phyloP scores from a whole-genome alignment of 1,140 invertebrate species.

The Drosophila arizonae region DNA sequence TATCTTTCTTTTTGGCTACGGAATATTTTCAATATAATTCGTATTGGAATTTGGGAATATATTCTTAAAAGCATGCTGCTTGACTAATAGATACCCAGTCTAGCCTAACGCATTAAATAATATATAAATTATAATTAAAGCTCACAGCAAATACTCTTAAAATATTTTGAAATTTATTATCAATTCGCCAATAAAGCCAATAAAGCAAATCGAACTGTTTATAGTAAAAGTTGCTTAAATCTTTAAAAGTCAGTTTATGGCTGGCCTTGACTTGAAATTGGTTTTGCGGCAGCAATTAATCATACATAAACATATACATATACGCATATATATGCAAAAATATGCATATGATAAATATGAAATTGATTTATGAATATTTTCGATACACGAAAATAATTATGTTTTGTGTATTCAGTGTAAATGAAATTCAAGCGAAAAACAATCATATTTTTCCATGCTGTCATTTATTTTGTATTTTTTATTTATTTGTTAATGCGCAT shows the following conservation, averaged over 20 bases:
- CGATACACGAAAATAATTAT: background rate
- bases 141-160: too few relatives aligned
- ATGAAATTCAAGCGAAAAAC: slow-evolving; percentile 2
- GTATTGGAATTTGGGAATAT: background rate
- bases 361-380: slow-evolving; percentile 15
- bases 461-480: background rate
- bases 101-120: background rate
- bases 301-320: background rate
- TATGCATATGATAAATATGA: background rate
- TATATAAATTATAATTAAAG: too few relatives aligned
- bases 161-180: too few relatives aligned
- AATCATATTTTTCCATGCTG: background rate
- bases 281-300: slow-evolving; percentile 16
- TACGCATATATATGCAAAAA: background rate
- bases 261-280: background rate
- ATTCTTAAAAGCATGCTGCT: background rate
- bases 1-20: slow-evolving; percentile 1
- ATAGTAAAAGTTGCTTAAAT: too few relatives aligned
- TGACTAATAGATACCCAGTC: background rate
- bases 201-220: too few relatives aligned
- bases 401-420: slow-evolving; percentile 1
- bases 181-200: too few relatives aligned
- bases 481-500: background rate
- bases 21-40: background rate
- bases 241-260: background rate